Conservation (phyloP, 2,888 invertebrate species). For the Hirtodrosophila duncani region DNA sequence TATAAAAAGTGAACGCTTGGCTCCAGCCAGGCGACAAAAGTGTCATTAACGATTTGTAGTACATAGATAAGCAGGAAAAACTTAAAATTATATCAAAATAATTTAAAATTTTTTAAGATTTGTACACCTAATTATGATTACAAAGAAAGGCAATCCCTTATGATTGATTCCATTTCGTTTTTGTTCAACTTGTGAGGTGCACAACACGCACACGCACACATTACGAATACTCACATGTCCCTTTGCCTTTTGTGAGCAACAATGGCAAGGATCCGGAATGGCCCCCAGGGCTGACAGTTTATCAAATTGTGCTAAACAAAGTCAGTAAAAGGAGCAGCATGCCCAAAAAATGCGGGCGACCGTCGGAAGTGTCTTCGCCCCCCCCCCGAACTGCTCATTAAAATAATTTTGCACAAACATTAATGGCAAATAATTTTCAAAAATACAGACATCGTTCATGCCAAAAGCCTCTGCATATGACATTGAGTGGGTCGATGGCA, state of each 20-base stretch:
- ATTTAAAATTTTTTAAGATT: too few relatives aligned
- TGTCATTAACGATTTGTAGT: background rate
- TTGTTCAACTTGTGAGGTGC: too few relatives aligned
- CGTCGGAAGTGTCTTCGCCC: constrained; percentile 1
- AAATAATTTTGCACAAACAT: constrained; percentile 68
- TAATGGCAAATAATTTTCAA: constrained; percentile 57
- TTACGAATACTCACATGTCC: background rate
- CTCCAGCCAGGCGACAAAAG: constrained; percentile 3
- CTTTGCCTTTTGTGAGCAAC: constrained; percentile 17
- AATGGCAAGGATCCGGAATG: constrained; percentile 15
- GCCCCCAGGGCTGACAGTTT: constrained; percentile 49
- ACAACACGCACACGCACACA: too few relatives aligned
- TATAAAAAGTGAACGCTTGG: constrained; percentile 46
- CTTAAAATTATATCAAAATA: too few relatives aligned
- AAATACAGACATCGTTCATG: constrained; percentile 43
- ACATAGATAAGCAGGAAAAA: background rate
- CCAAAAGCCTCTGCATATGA: constrained; percentile 56
- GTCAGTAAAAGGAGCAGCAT: constrained; percentile 45
- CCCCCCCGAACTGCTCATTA: constrained; percentile 54
- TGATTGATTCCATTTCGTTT: too few relatives aligned
- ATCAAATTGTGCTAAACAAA: constrained; percentile 53
- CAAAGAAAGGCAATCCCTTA: too few relatives aligned
- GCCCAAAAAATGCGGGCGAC: constrained; percentile 23
- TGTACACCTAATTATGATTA: too few relatives aligned
- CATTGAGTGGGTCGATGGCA: constrained; percentile 51